These are phyloP conservation scores for Nasonia vitripennis DNA, from an alignment of 1,140 invertebrate species.

Conservation along the genomic window DNA sequence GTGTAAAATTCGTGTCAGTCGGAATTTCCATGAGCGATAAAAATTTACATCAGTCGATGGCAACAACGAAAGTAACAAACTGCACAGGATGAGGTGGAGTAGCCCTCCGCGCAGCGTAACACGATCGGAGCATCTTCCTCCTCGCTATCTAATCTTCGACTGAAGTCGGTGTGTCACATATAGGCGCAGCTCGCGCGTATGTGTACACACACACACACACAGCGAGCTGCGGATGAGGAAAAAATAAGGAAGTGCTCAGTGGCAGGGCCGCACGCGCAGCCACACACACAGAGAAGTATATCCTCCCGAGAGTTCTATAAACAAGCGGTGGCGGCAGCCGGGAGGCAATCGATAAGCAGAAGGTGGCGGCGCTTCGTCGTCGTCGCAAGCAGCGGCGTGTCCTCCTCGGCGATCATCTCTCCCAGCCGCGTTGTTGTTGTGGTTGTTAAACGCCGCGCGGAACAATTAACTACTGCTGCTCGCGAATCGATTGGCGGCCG, in stretches of 20 bases:
- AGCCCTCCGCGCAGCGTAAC: neutral
- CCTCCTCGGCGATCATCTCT: neutral
- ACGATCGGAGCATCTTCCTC: neutral
- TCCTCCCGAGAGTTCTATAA: neutral
- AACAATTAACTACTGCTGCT: neutral
- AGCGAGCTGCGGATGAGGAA: neutral
- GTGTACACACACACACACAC: neutral
- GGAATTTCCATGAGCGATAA: conserved; percentile 11
- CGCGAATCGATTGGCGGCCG: conserved; percentile 10
- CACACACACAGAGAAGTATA: neutral
- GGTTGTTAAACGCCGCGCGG: conserved; percentile 1
- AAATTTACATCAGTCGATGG: conserved; percentile 1
- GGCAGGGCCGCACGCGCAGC: neutral
- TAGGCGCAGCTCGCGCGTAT: too few species aligned
- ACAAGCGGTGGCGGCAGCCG: neutral
- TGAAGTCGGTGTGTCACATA: neutral
- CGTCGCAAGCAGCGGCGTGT: neutral
- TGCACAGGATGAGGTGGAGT: neutral
- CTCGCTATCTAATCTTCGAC: neutral
- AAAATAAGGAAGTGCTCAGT: neutral
- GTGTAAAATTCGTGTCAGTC: conserved; percentile 15
- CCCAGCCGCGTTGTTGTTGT: neutral
- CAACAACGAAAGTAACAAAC: conserved; percentile 13
- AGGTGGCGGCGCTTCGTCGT: neutral
- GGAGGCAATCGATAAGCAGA: conserved; percentile 29